Conservation (phyloP, 2,888 invertebrate genomes). For the Ptilodon capucinus region DNA sequence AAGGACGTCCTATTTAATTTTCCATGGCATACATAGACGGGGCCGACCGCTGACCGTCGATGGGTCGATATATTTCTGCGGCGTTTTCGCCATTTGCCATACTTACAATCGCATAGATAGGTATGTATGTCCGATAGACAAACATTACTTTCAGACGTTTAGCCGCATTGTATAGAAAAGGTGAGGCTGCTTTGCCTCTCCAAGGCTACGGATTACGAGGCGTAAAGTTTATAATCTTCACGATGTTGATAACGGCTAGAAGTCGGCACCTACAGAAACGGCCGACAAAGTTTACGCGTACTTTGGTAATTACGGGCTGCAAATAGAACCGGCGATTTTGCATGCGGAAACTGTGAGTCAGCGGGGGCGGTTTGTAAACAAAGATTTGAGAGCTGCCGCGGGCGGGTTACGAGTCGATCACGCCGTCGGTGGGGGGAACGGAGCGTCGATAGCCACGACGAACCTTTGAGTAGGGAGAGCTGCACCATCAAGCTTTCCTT, state of each 20-base stretch:
- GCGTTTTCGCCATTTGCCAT: constrained; percentile 63
- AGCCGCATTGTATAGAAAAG: constrained; percentile 39
- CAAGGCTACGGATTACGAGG: constrained; percentile 43
- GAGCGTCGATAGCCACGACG: constrained; percentile 37
- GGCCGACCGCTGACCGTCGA: constrained; percentile 54
- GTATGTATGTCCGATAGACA: constrained; percentile 21
- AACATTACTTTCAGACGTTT: constrained; percentile 35
- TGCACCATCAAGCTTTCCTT: constrained; percentile 77
- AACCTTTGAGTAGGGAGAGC: constrained; percentile 80
- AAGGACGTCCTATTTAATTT: constrained; percentile 58
- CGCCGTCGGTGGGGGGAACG: neutral
- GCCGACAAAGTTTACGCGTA: constrained; percentile 18
- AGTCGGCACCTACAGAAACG: constrained; percentile 6
- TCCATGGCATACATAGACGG: constrained; percentile 56
- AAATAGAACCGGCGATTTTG: constrained; percentile 48
- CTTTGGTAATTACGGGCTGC: constrained; percentile 28
- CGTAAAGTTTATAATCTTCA: constrained; percentile 26
- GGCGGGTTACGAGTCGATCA: constrained; percentile 10
- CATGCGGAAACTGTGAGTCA: constrained; percentile 38
- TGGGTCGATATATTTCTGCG: constrained; percentile 80
- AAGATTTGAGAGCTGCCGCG: constrained; percentile 12
- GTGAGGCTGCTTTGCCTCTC: constrained; percentile 31
- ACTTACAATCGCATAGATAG: constrained; percentile 8
- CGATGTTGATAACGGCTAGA: constrained; percentile 26
- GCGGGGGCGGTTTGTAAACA: constrained; percentile 48